phyloP scores from a whole-genome alignment of 1,140 invertebrate genomes.

The Drosophila sechellia region DNA sequence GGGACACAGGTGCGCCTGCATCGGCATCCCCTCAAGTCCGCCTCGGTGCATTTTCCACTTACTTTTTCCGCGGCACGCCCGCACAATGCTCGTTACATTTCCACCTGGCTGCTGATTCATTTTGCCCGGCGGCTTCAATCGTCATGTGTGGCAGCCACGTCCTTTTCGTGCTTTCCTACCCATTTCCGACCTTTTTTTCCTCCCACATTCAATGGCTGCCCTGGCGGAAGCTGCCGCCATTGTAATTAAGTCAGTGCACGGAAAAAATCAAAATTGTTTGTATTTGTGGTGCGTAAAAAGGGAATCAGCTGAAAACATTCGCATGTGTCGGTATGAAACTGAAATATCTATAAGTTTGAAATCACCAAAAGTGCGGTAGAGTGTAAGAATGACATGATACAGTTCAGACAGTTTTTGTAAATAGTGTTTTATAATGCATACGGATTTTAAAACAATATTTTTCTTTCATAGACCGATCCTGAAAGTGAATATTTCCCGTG shows the following conservation, averaged over 20 bases:
- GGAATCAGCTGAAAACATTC: too few relatives aligned
- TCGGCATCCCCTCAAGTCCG: not conserved
- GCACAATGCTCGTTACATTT: conserved; percentile 60
- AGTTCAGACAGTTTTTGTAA: too few relatives aligned
- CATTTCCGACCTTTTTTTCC: conserved; percentile 7
- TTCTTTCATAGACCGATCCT: too few relatives aligned
- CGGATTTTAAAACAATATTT: too few relatives aligned
- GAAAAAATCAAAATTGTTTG: not conserved
- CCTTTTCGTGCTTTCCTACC: conserved; percentile 6
- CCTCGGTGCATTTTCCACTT: conserved; percentile 33
- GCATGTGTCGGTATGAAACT: too few relatives aligned
- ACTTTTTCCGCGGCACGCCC: conserved; percentile 39
- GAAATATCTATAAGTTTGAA: too few relatives aligned
- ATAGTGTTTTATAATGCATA: too few relatives aligned
- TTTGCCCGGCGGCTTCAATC: conserved; percentile 58
- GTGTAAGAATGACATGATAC: too few relatives aligned
- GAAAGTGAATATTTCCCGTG: not conserved
- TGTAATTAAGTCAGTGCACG: conserved; percentile 70
- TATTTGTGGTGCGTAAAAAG: not conserved
- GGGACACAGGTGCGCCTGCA: conserved; percentile 22
- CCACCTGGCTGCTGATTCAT: conserved; percentile 61
- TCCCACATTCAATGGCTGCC: conserved; percentile 21
- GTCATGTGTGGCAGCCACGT: conserved; percentile 46
- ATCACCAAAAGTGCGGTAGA: too few relatives aligned
- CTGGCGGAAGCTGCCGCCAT: conserved; percentile 58